Evolutionary conservation across 2,888 invertebrate species (phyloP).

Genomic region (Alsophila aescularia): DNA sequence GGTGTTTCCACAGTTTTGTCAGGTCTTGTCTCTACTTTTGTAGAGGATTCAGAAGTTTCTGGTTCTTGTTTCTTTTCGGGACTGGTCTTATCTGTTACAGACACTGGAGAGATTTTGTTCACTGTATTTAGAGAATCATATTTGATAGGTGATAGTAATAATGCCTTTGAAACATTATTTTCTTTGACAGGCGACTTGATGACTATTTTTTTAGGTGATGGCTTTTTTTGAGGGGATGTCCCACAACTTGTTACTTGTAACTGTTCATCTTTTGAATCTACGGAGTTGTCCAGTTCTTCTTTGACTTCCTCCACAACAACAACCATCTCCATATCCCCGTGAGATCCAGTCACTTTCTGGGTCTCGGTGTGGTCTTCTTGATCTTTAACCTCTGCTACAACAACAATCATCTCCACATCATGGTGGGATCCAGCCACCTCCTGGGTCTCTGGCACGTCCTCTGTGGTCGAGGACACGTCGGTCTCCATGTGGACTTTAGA

Average conservation of each 20-base stretch:
- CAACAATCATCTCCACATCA: constrained; percentile 68
- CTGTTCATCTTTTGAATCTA: constrained; percentile 31
- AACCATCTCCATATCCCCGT: constrained; percentile 66
- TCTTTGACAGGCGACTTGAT: constrained; percentile 3
- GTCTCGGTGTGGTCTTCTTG: constrained; percentile 61
- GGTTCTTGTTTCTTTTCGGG: constrained; percentile 32
- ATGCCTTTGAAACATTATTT: not conserved
- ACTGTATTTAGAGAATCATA: not conserved
- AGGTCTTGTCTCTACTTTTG: constrained; percentile 26
- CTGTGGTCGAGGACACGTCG: constrained; percentile 72
- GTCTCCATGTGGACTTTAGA: constrained; percentile 73
- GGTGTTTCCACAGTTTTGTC: constrained; percentile 25
- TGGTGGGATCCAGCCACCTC: constrained; percentile 59
- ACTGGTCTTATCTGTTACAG: constrained; percentile 12
- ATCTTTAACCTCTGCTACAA: too few relatives aligned
- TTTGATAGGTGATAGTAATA: not conserved
- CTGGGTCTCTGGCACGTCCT: constrained; percentile 62
- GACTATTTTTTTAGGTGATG: constrained; percentile 17
- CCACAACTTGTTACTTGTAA: constrained; percentile 36
- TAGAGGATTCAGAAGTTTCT: constrained; percentile 50
- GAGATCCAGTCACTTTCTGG: constrained; percentile 59
- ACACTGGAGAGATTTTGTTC: constrained; percentile 1
- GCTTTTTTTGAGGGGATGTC: constrained; percentile 23
- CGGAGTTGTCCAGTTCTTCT: constrained; percentile 50
- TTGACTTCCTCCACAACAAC: constrained; percentile 67